phyloP scores from a whole-genome alignment of 2,113 vertebrate genomes.

The Odocoileus hemionus region DNA sequence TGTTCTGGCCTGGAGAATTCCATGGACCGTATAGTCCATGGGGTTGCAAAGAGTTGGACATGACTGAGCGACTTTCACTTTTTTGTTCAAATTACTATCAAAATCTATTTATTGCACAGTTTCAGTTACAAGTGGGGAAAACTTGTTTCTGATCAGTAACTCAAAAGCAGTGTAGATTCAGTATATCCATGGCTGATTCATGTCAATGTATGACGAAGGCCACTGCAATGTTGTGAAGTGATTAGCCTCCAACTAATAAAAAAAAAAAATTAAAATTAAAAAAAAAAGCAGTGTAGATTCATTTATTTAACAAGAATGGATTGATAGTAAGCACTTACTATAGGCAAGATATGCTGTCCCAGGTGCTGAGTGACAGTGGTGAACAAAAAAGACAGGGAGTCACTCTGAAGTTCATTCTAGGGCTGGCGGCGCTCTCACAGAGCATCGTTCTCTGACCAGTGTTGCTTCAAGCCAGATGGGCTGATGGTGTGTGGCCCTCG shows the following conservation, averaged over 20 bases:
- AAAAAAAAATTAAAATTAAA: too few species aligned
- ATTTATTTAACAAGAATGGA: neutral
- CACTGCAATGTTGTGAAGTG: too few species aligned
- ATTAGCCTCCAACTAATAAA: too few species aligned
- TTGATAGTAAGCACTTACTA: neutral
- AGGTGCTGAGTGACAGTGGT: neutral
- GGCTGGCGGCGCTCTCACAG: neutral
- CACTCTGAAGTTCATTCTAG: neutral
- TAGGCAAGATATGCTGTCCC: neutral
- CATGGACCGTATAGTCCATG: neutral
- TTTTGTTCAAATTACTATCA: neutral
- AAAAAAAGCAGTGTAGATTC: neutral
- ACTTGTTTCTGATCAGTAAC: neutral
- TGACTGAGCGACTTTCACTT: neutral
- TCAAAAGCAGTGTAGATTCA: neutral
- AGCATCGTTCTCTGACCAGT: neutral
- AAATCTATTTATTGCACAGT: neutral
- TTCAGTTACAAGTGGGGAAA: neutral
- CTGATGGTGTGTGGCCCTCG: neutral
- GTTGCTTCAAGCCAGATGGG: neutral
- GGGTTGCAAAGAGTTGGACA: neutral
- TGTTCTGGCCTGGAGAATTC: neutral
- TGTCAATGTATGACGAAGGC: too few species aligned
- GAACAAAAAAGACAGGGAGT: neutral
- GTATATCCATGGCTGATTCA: too few species aligned